Base-by-base conservation (phyloP, 2,888 invertebrate genomes). In the Lathronympha strigana region DNA sequence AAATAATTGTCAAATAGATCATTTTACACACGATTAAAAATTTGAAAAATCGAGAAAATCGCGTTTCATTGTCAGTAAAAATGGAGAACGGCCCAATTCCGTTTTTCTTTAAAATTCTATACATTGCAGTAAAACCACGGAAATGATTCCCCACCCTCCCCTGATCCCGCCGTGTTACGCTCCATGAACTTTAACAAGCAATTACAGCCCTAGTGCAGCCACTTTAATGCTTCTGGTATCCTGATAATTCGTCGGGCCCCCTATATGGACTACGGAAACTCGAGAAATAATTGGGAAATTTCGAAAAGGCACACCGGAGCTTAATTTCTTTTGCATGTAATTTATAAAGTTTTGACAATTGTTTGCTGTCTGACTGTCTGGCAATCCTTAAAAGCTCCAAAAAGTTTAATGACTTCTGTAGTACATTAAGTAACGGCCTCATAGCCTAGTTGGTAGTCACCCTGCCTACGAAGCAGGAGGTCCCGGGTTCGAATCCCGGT, bases 131-230 rank as follows among this genome's bases (percentile, higher is more conserved):
- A 61, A 66, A 54, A 61, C 50, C 67, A 61, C 70, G 68, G 69
- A 72, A 72, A 72, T 76, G 74, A 76, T 76, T 71, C 73, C 70
- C 70, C 68, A 72, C 74, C 69, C 72, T 70, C 66, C 72, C 71
- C 63, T 17, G 38, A 54, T 61, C 72, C 72, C 72, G 31, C 21
- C 57, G 45, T 71, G 77, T 75, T 78, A 84, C 82, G 87, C 82
- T 72, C 80, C 88, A 84, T 87, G 83, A 82, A 85, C 81, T 84
- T 88, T 88, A 86, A 90, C 84, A 88, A 86, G 83, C 84, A 79
- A 80, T 80, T 80, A 80, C 79, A 74, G 74, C 79, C 79, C 78
- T 74, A 75, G 76, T 73, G 71, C 74, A 74, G 73, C 74, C 75
- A 76, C 75, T 78, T 76, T 76, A 78, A 75, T 72, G 72, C 68